Evolutionary conservation across 2,797 vertebrate genomes (phyloP).

Genomic region (Helicolenus hilgendorfi): DNA sequence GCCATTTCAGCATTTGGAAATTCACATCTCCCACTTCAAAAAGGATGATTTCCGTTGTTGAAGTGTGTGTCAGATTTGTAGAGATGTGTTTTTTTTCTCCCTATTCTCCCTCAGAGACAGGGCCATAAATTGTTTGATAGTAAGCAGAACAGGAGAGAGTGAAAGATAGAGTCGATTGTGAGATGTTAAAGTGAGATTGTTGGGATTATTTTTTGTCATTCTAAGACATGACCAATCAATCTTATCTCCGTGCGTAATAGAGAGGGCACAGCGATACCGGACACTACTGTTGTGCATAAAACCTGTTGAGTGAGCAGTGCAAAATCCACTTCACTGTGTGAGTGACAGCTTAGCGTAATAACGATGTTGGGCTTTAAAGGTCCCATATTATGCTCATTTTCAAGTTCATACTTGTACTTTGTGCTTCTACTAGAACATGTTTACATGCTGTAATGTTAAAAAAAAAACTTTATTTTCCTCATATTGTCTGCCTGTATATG

Average conservation of each 20-base stretch:
- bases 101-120: slow-evolving; percentile 49
- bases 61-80: slow-evolving; percentile 66
- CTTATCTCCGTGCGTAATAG: slow-evolving; percentile 33
- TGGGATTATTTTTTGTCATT: slow-evolving; percentile 6
- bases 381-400: too few species aligned
- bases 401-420: too few species aligned
- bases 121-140: slow-evolving; percentile 64
- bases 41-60: slow-evolving; percentile 69
- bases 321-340: not conserved
- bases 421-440: too few species aligned
- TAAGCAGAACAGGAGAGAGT: slow-evolving; percentile 53
- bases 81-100: slow-evolving; percentile 1
- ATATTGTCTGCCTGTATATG: too few species aligned
- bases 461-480: too few species aligned
- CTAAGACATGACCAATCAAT: not conserved
- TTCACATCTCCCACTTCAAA: slow-evolving; percentile 76
- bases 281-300: slow-evolving; percentile 32
- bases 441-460: too few species aligned
- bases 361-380: not conserved
- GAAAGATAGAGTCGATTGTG: slow-evolving; percentile 12
- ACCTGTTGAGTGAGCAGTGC: slow-evolving; percentile 60
- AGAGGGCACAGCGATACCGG: slow-evolving; percentile 6
- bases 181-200: slow-evolving; percentile 9
- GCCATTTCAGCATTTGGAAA: slow-evolving; percentile 78
- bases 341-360: not conserved